Base-by-base conservation (phyloP, 2,888 invertebrate genomes). In the Hoplodrina blanda region DNA sequence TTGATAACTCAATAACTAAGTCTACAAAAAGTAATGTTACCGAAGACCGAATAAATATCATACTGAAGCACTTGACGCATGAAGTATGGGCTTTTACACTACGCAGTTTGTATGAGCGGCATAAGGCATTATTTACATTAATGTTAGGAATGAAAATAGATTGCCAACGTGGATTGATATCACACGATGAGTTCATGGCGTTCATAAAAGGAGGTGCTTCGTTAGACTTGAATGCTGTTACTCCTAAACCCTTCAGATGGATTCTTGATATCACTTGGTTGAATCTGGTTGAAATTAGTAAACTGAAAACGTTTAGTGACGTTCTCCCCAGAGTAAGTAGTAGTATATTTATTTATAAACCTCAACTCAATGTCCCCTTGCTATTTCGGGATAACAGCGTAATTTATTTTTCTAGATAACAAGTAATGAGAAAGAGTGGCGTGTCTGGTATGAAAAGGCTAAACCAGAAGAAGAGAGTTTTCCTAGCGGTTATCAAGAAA, bases 191-290 rank as follows among this genome's bases (percentile, higher is more conserved):
- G 92, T 99, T 99, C 91, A 98, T 98, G 97, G 98, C 98, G 0
- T 99, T 99, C 85, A 99, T 99, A 69, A 99, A 99, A 95, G 99
- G 99, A 49, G 99, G 99, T 0, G 99, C 99, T 13, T 99, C 99
- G 0, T 92, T 99, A 71, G 99, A 99, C 91, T 94, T 99, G 65
- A 99, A 99, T 92, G 98, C 99, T 4, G 99, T 99, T 0, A 96
- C 97, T 3, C 98, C 99, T 0, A 99, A 99, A 93, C 99, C 99
- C 0, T 99, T 98, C 88, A 97, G 97, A 85, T 99, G 99, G 99
- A 98, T 99, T 86, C 96, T 99, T 65, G 99, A 99, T 87, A 98
- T 99, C 78, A 99, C 99, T 0, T 99, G 99, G 99, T 92, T 99
- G 52, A 99, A 99, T 96, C 96, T 99, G 78, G 99, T 99, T 0